Base-by-base conservation (phyloP, 2,888 invertebrate species). In the Ypsolopha scabrella region DNA sequence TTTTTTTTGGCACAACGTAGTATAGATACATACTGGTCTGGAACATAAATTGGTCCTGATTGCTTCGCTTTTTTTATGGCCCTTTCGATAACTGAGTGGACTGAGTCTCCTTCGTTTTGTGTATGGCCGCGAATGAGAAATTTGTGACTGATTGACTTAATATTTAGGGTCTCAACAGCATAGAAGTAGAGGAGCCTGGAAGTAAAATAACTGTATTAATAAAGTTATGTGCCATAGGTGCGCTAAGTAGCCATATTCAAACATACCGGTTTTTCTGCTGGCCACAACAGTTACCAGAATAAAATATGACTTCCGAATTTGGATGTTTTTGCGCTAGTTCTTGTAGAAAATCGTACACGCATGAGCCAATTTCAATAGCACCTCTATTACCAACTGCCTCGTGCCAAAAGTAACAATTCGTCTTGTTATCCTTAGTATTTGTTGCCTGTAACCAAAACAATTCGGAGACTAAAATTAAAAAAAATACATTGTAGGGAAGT, bases 11-110 rank as follows among this genome's bases (percentile, higher is more conserved):
- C 57, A 7, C 48, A 54, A 39, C 58, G 51, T 47, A 61, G 58
- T 39, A 56, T 41, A 24, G 52, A 51, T 10, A 52, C 39, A 47
- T 53, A 53, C 50, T 62, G 61, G 35, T 55, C 54, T 11, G 62
- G 58, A 8, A 55, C 48, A 49, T 61, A 61, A 33, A 61, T 58
- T 36, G 55, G 46, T 6, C 59, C 59, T 43, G 60, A 50, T 36
- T 58, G 60, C 54, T 61, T 60, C 7, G 60, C 60, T 53, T 54
- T 54, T 46, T 48, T 52, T 6, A 58, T 41, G 6, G 55, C 14
- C 50, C 54, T 61, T 53, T 58, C 60, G 24, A 59, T 59, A 14
- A 59, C 47, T 14, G 59, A 60, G 41, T 60, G 58, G 7, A 54
- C 60, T 37, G 38, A 47, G 47, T 61, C 59, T 14, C 53, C 55